These are phyloP conservation scores for Entelurus aequoreus DNA, from an alignment of 2,113 vertebrate genomes.

Conservation along the genomic window DNA sequence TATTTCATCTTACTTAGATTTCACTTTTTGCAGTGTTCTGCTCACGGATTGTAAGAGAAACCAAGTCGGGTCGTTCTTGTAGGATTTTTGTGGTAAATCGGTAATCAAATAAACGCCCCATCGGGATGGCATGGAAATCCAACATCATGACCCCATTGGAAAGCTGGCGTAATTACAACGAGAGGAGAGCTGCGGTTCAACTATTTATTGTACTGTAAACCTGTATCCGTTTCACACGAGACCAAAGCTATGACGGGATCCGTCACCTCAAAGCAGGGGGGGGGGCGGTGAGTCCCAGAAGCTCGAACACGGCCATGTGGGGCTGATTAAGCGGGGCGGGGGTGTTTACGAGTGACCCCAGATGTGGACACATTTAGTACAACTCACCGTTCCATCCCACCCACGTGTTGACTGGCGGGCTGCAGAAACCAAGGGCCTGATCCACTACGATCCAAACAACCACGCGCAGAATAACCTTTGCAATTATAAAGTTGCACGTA, in stretches of 20 bases:
- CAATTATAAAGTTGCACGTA: too few species aligned
- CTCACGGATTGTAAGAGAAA: too few species aligned
- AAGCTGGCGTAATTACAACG: constrained; percentile 52
- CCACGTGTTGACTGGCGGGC: constrained; percentile 28
- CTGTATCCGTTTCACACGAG: constrained; percentile 47
- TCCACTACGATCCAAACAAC: too few species aligned
- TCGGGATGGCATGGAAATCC: constrained; percentile 46
- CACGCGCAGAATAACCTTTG: too few species aligned
- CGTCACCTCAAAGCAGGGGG: constrained; percentile 19
- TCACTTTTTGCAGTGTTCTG: too few species aligned
- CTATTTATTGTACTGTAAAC: constrained; percentile 58
- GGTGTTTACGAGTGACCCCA: constrained; percentile 55
- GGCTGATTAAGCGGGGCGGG: constrained; percentile 42
- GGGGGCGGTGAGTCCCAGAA: constrained; percentile 25
- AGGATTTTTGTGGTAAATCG: constrained; percentile 50
- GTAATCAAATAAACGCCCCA: constrained; percentile 47
- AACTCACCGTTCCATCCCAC: constrained; percentile 42
- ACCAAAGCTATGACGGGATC: constrained; percentile 26
- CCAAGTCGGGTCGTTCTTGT: too few species aligned
- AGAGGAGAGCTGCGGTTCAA: constrained; percentile 44
- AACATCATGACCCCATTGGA: constrained; percentile 38
- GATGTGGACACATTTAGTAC: constrained; percentile 52
- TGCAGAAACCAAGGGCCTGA: constrained; percentile 43
- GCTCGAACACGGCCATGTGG: constrained; percentile 46
- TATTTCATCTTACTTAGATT: too few species aligned